Conservation (phyloP, 2,113 vertebrate genomes). For the Bucco capensis region DNA sequence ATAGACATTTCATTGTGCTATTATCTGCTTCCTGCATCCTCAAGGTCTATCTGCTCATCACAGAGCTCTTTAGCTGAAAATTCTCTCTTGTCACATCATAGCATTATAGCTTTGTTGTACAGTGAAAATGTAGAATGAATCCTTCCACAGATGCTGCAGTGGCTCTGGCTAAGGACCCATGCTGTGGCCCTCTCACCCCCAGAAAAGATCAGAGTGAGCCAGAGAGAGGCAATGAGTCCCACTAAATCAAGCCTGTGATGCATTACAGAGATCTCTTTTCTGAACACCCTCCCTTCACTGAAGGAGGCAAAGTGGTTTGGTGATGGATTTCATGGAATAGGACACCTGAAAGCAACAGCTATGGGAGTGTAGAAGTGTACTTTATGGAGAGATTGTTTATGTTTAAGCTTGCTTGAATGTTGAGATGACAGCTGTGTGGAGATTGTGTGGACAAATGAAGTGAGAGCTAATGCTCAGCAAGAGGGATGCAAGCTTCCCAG, state of each 20-base stretch:
- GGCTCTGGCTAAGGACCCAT: neutral
- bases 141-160: neutral
- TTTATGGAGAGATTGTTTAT: constrained; percentile 23
- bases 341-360: neutral
- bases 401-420: constrained; percentile 20
- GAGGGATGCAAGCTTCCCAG: constrained; percentile 16
- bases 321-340: neutral
- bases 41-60: neutral
- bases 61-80: neutral
- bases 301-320: neutral
- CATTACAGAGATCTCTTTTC: neutral
- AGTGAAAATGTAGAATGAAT: neutral
- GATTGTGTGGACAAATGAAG: constrained; percentile 24
- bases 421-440: neutral
- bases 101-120: neutral
- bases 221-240: neutral
- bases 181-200: neutral
- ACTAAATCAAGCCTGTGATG: neutral
- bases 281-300: neutral
- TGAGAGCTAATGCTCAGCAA: constrained; percentile 18
- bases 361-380: neutral
- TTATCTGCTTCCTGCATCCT: neutral
- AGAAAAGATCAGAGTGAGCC: neutral
- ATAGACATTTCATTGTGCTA: neutral
- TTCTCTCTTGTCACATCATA: neutral